A percentile compares a stretch with the other conserved stretches of the same genome.
Evolutionary conservation across 1,140 invertebrate species (phyloP).

Genomic region (Cyrtorhinus lividipennis): DNA sequence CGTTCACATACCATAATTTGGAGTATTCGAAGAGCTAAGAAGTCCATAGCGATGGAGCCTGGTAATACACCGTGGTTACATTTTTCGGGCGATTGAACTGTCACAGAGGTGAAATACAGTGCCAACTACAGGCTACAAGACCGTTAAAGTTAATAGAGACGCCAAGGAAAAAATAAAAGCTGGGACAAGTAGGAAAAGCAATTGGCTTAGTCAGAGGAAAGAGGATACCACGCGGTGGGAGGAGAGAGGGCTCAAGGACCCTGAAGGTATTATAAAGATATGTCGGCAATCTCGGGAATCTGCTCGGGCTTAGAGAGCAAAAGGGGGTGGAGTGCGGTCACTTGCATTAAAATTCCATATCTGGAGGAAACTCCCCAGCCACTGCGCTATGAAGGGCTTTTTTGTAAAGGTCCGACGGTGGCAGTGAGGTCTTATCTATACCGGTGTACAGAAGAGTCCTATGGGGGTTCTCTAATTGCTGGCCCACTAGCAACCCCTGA

Average conservation of each 20-base stretch:
- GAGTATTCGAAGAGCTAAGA: too few relatives aligned
- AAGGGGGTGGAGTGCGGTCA: not conserved
- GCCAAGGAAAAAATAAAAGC: not conserved
- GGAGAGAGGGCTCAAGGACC: not conserved
- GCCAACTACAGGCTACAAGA: not conserved
- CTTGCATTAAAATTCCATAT: conserved; percentile 12
- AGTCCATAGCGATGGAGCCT: too few relatives aligned
- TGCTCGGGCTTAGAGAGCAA: not conserved
- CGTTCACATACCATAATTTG: too few relatives aligned
- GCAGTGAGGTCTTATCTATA: not conserved
- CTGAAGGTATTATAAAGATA: not conserved
- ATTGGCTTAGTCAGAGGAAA: not conserved
- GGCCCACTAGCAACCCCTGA: not conserved
- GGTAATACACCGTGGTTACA: not conserved
- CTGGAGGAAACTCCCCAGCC: not conserved
- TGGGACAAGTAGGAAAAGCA: not conserved
- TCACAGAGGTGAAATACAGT: not conserved
- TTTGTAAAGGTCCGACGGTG: not conserved
- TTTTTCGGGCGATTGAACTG: not conserved
- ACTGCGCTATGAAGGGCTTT: not conserved
- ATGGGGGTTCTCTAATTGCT: not conserved
- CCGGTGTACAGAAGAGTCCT: not conserved
- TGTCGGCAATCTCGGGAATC: not conserved
- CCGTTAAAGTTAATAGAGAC: not conserved
- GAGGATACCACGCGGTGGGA: not conserved